Evolutionary conservation across 2,888 invertebrate species (phyloP).

Genomic region (Carcina quercana): DNA sequence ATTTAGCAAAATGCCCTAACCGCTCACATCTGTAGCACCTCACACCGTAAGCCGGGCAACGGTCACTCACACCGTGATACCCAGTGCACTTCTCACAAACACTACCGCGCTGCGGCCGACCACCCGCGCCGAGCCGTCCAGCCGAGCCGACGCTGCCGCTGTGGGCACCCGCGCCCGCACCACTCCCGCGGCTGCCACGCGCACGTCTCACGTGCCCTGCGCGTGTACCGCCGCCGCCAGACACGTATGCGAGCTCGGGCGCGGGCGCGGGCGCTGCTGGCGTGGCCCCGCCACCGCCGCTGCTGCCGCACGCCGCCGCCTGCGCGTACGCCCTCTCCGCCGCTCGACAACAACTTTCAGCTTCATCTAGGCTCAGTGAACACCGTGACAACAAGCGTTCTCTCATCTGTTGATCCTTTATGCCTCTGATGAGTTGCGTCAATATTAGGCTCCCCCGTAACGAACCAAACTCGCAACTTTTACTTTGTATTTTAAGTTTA

Average conservation of each 20-base stretch:
- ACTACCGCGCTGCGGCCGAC: no score
- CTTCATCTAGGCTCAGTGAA: conserved; percentile 6
- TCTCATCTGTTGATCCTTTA: conserved; percentile 12
- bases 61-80: not conserved
- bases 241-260: no score
- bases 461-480: conserved; percentile 14
- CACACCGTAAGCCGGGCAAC: not conserved
- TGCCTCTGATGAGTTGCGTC: conserved; percentile 17
- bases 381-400: conserved; percentile 5
- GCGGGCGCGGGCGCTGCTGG: no score
- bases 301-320: conserved; percentile 2
- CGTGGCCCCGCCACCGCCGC: no score
- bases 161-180: no score
- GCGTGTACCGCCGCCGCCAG: not conserved
- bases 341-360: conserved; percentile 8
- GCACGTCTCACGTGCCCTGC: no score
- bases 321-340: conserved; percentile 8
- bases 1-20: conserved; percentile 6
- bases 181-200: no score
- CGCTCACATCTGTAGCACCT: conserved; percentile 4
- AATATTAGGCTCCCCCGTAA: conserved; percentile 14
- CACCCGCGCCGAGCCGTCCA: no score
- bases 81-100: not conserved
- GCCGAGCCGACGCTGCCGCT: not conserved
- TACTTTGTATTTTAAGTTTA: conserved; percentile 12